A percentile compares a stretch with the other conserved stretches of the same genome.
These are phyloP conservation scores for Epicampocera succincta DNA, from an alignment of 2,888 invertebrate species.

Conservation along the genomic window DNA sequence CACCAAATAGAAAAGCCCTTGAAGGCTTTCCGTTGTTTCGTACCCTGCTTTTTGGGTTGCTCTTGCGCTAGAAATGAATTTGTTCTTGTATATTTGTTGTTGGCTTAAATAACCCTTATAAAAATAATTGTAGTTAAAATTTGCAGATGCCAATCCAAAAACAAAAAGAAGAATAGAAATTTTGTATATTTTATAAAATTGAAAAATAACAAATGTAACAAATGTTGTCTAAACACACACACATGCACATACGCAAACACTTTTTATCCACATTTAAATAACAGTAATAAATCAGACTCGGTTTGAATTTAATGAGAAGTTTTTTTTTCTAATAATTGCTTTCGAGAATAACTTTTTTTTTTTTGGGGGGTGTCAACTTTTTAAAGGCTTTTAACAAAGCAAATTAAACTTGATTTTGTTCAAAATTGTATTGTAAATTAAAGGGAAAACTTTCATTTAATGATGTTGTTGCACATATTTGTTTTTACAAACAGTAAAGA, in stretches of 20 bases:
- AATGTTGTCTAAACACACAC: constrained; percentile 39
- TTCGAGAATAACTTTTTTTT: not conserved
- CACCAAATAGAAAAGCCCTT: constrained; percentile 57
- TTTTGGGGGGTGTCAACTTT: constrained; percentile 24
- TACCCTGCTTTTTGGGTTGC: constrained; percentile 22
- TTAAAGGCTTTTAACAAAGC: constrained; percentile 11
- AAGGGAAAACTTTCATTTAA: not conserved
- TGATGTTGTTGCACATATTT: no score
- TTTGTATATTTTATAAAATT: constrained; percentile 61
- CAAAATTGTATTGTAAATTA: constrained; percentile 15
- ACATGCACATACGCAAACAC: not conserved
- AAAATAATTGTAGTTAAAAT: constrained; percentile 60
- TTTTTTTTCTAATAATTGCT: constrained; percentile 48
- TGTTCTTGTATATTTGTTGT: constrained; percentile 26
- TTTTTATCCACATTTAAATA: constrained; percentile 14
- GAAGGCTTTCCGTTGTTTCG: constrained; percentile 48
- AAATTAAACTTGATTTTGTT: constrained; percentile 46
- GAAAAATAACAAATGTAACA: constrained; percentile 64
- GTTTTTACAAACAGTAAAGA: no score
- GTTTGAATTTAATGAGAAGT: constrained; percentile 60
- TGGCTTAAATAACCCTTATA: constrained; percentile 60
- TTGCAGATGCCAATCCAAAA: constrained; percentile 44
- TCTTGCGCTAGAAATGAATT: not conserved
- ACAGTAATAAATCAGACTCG: constrained; percentile 52
- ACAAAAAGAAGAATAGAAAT: constrained; percentile 20